Evolutionary conservation across 2,888 invertebrate genomes (phyloP), one percentile per base, ranked within the genome.

Genomic region (Horisme vitalbata): DNA sequence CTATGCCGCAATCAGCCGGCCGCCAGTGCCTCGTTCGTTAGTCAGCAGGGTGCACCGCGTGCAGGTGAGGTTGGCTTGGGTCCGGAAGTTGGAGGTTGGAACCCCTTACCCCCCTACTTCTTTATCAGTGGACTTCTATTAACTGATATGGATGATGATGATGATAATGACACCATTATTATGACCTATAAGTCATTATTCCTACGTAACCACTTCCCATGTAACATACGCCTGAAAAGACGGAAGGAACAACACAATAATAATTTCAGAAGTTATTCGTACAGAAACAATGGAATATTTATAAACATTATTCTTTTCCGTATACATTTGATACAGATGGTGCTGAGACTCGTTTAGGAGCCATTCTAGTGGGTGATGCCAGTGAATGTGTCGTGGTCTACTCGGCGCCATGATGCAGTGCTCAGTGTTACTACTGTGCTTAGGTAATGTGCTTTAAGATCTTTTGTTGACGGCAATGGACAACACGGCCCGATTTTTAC

Each of bases 261-360:
- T 9, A 18, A 24, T 9, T 14, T 4, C 13, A 18, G 11, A 30
- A 27, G 21, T 21, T 26, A 10, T 26, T 26, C 9, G 10, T 34
- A 28, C 7, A 3, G n/a, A 1, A 37, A 50, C 41, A 45, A 51
- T 43, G 34, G 18, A 26, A 24, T 45, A 38, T 51, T 51, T 38
- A 30, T 38, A 51, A 51, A 51, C 45, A 51, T 11, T 5, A n/a
- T 8, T 32, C 11, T 13, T 45, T 45, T 45, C 20, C 24, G 12
- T 23, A 33, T 28, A 36, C 28, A 20, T 41, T 2, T 18, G 18
- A 18, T 7, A 2, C 15, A 11, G 10, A 2, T 26, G 31, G 36
- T 46, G 27, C 32, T 34, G 13, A 4, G 6, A 11, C 0, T 3
- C n/a, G 33, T 8, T 37, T 36, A 45, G 7, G 10, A 4, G 2